Evolutionary conservation across 2,888 invertebrate genomes (phyloP), one percentile per base, ranked within the genome.

Genomic region (Barypeithes pellucidus): DNA sequence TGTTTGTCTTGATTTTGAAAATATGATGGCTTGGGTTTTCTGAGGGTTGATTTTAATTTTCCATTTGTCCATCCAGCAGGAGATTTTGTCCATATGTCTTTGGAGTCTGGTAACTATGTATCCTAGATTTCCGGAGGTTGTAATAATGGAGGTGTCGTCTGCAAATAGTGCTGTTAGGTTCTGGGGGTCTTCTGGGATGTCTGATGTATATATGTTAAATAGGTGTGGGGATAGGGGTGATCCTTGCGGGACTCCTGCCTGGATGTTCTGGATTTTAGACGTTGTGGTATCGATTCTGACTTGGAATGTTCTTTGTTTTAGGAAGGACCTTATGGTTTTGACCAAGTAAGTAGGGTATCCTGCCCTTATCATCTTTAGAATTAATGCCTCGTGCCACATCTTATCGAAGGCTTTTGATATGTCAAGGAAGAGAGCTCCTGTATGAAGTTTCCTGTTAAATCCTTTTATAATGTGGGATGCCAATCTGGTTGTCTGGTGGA

Each of bases 241-340:
- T 0, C 77, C 75, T 52, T 77, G 72, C 11, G 78, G 72, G 7
- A 78, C 72, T 5, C 73, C 73, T 9, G 71, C 76, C 33, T 65
- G 57, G n/a, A 47, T 45, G 11, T 12, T 5, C 16, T 22, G 5
- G 4, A 1, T 18, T 3, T 39, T 1, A 1, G 45, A 68, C 14
- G n/a, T 12, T 7, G 2, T 4, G 18, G 7, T 20, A 5, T 68
- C 61, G 0, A 8, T 8, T 18, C n/a, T 43, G 0, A 68, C 61
- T 16, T 7, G 1, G 36, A 68, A 68, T 0, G 61, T 20, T 39
- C 45, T 9, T n/a, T 68, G 4, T 7, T 1, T 39, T 12, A 68
- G 61, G 29, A 68, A 68, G 0, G 45, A 47, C 14, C 63, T 16
- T 3, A 36, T 22, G 8, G 65, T 14, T 29, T 41, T 39, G 14